These are phyloP conservation scores for Cataglyphis rosenhaueri DNA, from an alignment of 2,888 invertebrate genomes.

Conservation along the genomic window DNA sequence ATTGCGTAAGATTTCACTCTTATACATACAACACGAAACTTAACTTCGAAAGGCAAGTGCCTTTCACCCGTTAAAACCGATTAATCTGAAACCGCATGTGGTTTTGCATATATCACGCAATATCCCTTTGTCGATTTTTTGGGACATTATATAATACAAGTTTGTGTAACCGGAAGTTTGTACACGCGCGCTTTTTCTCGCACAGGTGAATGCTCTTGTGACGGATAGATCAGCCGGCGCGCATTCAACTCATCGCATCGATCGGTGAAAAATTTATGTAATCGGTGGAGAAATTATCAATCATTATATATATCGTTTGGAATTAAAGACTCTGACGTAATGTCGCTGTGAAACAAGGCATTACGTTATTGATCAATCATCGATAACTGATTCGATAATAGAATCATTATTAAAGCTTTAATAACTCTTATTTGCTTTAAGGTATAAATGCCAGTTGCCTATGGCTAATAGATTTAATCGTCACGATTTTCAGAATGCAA, in stretches of 20 bases:
- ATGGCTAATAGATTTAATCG: neutral
- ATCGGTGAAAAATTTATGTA: slow-evolving; percentile 30
- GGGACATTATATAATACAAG: slow-evolving; percentile 18
- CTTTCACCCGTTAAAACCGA: slow-evolving; percentile 66
- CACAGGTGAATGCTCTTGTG: neutral
- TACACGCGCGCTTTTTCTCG: neutral
- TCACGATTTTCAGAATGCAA: slow-evolving; percentile 17
- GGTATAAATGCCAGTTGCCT: neutral
- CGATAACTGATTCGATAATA: neutral
- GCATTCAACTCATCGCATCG: neutral
- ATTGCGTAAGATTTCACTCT: slow-evolving; percentile 44
- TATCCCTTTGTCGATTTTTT: slow-evolving; percentile 41
- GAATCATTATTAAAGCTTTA: neutral
- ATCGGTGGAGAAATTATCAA: slow-evolving; percentile 23
- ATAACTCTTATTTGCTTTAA: neutral
- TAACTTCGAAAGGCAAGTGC: slow-evolving; percentile 48
- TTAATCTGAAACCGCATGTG: slow-evolving; percentile 4
- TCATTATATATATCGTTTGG: neutral
- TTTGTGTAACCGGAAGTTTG: slow-evolving; percentile 9
- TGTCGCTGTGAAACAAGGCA: neutral
- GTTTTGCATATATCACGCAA: slow-evolving; percentile 47
- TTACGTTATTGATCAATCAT: slow-evolving; percentile 17
- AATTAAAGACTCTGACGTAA: neutral
- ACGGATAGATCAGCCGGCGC: neutral
- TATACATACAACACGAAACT: slow-evolving; percentile 17